These are phyloP conservation scores for Melinaea marsaeus DNA, from an alignment of 2,888 invertebrate species.

Conservation along the genomic window DNA sequence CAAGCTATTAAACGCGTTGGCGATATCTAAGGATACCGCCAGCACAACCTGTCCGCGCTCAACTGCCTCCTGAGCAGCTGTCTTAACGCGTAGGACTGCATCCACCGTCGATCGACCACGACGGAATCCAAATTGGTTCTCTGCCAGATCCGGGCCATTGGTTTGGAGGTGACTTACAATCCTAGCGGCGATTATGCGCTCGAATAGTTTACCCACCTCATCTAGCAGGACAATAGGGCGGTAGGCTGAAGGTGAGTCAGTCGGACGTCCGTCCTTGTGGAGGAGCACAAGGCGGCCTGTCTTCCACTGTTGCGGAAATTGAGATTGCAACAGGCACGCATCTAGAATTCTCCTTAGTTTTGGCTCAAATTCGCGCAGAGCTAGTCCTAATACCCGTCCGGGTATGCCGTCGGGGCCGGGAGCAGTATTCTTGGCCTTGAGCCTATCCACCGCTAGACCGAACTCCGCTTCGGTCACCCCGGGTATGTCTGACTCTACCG, in stretches of 20 bases:
- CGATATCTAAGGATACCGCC: too few relatives aligned
- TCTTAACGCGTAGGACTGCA: slow-evolving; percentile 8
- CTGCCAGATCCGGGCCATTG: slow-evolving; percentile 17
- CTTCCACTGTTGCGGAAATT: slow-evolving; percentile 15
- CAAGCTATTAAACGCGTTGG: too few relatives aligned
- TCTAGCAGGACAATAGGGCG: slow-evolving; percentile 28
- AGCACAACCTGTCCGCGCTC: slow-evolving; percentile 8
- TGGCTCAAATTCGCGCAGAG: too few relatives aligned
- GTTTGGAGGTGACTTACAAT: slow-evolving; percentile 16
- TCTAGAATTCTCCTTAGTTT: too few relatives aligned
- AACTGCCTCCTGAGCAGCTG: slow-evolving; percentile 3
- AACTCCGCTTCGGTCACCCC: too few relatives aligned
- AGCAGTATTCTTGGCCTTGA: too few relatives aligned
- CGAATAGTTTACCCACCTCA: slow-evolving; percentile 30
- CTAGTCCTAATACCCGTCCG: too few relatives aligned
- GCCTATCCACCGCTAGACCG: too few relatives aligned
- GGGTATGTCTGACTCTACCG: too few relatives aligned
- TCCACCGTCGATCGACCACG: slow-evolving; percentile 23
- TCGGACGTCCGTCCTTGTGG: slow-evolving; percentile 18
- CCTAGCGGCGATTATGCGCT: slow-evolving; percentile 25
- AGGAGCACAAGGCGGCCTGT: slow-evolving; percentile 21
- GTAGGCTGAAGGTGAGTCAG: slow-evolving; percentile 23
- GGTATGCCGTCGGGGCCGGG: too few relatives aligned
- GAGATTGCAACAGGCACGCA: too few relatives aligned
- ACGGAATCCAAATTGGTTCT: slow-evolving; percentile 17